These are phyloP conservation scores for Trichechus manatus DNA, from an alignment of 2,113 vertebrate species.

Conservation along the genomic window DNA sequence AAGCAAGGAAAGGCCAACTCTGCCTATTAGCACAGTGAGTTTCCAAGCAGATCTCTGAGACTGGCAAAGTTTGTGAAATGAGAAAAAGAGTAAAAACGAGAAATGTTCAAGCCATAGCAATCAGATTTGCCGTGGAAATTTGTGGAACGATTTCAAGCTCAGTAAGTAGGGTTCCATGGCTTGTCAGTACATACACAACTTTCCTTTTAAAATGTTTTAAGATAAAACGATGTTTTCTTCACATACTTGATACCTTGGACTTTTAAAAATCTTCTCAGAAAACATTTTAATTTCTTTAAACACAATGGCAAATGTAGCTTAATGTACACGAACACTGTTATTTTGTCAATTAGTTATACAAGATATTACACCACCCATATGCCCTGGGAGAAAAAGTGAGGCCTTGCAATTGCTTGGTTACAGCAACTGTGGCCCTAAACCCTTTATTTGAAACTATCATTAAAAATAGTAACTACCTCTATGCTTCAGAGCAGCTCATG, in stretches of 20 bases:
- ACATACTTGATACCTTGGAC: not conserved
- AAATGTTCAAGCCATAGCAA: slow-evolving; percentile 42
- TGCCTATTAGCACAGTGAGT: slow-evolving; percentile 58
- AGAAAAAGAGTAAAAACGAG: slow-evolving; percentile 41
- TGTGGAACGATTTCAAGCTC: not conserved
- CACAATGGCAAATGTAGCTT: not conserved
- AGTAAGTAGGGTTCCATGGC: not conserved
- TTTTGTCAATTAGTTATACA: slow-evolving; percentile 4
- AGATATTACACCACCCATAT: not conserved
- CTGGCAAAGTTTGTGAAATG: slow-evolving; percentile 28
- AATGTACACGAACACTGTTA: slow-evolving; percentile 9
- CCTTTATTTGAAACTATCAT: slow-evolving; percentile 19
- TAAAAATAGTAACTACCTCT: slow-evolving; percentile 30
- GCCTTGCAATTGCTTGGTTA: not conserved
- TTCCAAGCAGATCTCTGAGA: slow-evolving; percentile 49
- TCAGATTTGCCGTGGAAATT: slow-evolving; percentile 52
- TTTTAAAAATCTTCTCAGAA: slow-evolving; percentile 31
- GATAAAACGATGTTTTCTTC: slow-evolving; percentile 51
- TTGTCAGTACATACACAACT: not conserved
- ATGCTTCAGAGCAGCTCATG: slow-evolving; percentile 26
- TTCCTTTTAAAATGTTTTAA: slow-evolving; percentile 33
- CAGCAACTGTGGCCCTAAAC: not conserved
- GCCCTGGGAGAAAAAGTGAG: not conserved
- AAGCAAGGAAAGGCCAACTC: slow-evolving; percentile 63
- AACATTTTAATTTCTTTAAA: slow-evolving; percentile 27